Evolutionary conservation across 2,113 vertebrate species (phyloP).

Genomic region (Vombatus ursinus): DNA sequence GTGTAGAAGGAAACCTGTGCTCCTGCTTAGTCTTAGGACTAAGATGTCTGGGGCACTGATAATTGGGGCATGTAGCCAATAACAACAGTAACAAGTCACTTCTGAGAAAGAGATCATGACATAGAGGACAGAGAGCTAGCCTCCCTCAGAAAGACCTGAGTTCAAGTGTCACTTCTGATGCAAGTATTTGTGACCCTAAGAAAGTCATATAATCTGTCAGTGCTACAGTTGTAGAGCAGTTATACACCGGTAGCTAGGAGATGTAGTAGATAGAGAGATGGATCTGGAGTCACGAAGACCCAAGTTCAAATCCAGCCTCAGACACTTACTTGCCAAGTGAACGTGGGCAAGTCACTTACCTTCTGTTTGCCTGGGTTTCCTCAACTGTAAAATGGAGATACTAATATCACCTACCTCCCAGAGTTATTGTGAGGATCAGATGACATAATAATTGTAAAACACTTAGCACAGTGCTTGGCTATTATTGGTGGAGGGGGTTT

Average conservation of each 20-base stretch:
- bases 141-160: neutral
- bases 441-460: neutral
- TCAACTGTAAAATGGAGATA: neutral
- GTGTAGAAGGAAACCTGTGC: no score
- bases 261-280: neutral
- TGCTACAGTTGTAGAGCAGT: neutral
- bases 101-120: fast-evolving
- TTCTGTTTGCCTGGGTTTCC: neutral
- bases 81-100: no score
- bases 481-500: no score
- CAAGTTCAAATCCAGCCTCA: neutral
- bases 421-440: neutral
- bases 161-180: neutral
- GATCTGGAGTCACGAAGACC: neutral
- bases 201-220: neutral
- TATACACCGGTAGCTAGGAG: neutral
- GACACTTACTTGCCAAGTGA: neutral
- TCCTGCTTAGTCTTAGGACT: no score
- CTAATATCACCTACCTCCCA: neutral
- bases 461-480: neutral
- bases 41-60: no score
- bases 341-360: neutral
- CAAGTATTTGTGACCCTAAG: neutral
- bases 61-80: no score
- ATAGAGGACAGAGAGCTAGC: neutral